Conservation (phyloP, 2,888 invertebrate genomes). For the Tridacna crocea region DNA sequence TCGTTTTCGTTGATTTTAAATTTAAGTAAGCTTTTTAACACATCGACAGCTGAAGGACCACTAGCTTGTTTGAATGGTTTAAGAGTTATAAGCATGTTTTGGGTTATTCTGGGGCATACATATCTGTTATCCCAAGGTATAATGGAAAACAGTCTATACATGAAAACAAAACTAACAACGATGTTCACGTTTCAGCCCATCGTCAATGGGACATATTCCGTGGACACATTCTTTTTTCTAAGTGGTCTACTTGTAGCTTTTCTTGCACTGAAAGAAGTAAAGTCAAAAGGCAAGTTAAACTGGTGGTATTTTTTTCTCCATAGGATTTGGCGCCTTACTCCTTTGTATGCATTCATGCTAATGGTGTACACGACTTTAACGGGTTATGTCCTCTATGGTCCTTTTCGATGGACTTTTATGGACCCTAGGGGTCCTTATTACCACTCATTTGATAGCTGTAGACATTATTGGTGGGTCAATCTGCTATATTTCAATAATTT, state of each 20-base stretch:
- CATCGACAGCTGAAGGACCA: conserved; percentile 53
- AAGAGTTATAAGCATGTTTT: conserved; percentile 84
- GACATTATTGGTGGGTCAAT: conserved; percentile 78
- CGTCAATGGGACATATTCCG: conserved; percentile 74
- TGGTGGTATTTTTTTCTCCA: conserved; percentile 58
- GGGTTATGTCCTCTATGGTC: conserved; percentile 50
- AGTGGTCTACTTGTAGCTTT: conserved; percentile 59
- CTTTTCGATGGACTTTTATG: conserved; percentile 34
- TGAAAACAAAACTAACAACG: neutral
- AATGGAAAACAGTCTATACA: neutral
- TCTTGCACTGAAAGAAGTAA: conserved; percentile 37
- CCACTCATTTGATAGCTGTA: conserved; percentile 48
- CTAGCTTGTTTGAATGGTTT: conserved; percentile 90
- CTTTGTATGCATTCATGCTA: conserved; percentile 53
- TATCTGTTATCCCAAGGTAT: conserved; percentile 60
- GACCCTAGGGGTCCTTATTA: conserved; percentile 21
- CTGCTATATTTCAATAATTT: conserved; percentile 78
- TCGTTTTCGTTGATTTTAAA: conserved; percentile 65
- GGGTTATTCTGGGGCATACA: conserved; percentile 79
- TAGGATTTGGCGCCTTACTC: conserved; percentile 67
- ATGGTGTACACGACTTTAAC: conserved; percentile 43
- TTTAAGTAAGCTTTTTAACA: conserved; percentile 60
- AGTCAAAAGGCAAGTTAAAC: conserved; percentile 35
- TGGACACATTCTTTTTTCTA: conserved; percentile 79
- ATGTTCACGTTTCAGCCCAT: conserved; percentile 49